Percentiles rank a stretch among this genome's conserved stretches.
Conservation (phyloP, 2,797 vertebrate genomes). For the Dallia pectoralis region DNA sequence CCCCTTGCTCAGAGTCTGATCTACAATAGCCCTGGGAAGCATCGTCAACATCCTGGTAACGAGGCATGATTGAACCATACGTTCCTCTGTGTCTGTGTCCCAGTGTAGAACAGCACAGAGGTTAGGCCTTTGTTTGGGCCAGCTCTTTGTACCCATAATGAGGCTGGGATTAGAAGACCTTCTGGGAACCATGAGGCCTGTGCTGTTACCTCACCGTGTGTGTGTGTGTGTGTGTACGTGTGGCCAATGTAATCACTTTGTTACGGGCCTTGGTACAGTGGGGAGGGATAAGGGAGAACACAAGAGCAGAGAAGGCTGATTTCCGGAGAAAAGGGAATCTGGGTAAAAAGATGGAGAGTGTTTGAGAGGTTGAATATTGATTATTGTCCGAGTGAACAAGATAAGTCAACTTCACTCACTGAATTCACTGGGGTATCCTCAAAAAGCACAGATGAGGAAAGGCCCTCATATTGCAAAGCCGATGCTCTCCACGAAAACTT, state of each 20-base stretch:
- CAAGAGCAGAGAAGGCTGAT: slow-evolving; percentile 35
- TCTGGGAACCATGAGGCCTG: slow-evolving; percentile 60
- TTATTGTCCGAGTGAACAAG: slow-evolving; percentile 17
- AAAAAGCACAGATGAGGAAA: too few species aligned
- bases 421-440: background rate
- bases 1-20: background rate
- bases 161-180: slow-evolving; percentile 63
- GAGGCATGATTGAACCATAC: slow-evolving; percentile 50
- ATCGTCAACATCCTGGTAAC: slow-evolving; percentile 12
- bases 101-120: slow-evolving; percentile 27
- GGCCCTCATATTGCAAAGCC: too few species aligned
- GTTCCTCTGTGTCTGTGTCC: slow-evolving; percentile 42
- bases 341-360: background rate
- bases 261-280: slow-evolving; percentile 56
- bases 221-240: slow-evolving; percentile 57
- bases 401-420: too few species aligned
- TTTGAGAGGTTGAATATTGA: slow-evolving; percentile 17
- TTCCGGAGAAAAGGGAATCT: slow-evolving; percentile 26
- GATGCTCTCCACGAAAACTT: too few species aligned
- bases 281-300: slow-evolving; percentile 28
- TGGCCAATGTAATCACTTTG: slow-evolving; percentile 62
- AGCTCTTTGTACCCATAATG: slow-evolving; percentile 65
- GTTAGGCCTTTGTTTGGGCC: slow-evolving; percentile 59
- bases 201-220: slow-evolving; percentile 24
- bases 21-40: background rate